phyloP scores from a whole-genome alignment of 2,888 invertebrate species.

The Harpalus rubripes region DNA sequence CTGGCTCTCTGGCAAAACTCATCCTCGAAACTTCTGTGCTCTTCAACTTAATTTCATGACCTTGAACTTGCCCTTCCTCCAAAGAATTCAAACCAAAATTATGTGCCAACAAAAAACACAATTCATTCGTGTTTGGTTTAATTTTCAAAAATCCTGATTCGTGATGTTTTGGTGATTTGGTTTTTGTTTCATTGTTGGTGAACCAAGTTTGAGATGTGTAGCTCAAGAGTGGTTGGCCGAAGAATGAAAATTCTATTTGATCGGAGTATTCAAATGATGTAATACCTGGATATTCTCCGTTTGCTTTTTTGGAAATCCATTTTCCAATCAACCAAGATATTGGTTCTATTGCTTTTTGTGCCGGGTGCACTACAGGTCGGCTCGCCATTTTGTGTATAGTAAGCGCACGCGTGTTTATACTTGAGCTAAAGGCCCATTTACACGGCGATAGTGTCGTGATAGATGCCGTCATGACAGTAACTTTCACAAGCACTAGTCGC shows the following conservation, averaged over 20 bases:
- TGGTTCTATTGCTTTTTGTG: conserved; percentile 78
- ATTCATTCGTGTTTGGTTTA: conserved; percentile 79
- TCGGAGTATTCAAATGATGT: conserved; percentile 81
- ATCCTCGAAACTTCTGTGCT: conserved; percentile 78
- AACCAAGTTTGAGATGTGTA: conserved; percentile 80
- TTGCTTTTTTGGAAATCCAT: conserved; percentile 80
- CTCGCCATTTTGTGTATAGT: neutral
- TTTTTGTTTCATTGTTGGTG: conserved; percentile 74
- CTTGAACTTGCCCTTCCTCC: conserved; percentile 79
- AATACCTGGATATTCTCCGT: conserved; percentile 81
- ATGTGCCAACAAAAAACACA: conserved; percentile 81
- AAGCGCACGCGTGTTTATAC: conserved; percentile 73
- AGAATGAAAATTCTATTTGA: conserved; percentile 79
- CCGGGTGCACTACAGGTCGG: neutral
- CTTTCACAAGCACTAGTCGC: too few species aligned
- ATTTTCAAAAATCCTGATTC: conserved; percentile 82
- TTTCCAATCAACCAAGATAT: conserved; percentile 81
- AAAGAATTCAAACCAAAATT: conserved; percentile 82
- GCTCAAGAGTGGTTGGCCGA: conserved; percentile 83
- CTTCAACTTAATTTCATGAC: conserved; percentile 76
- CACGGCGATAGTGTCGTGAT: too few species aligned
- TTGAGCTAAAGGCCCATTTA: too few species aligned
- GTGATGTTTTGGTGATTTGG: conserved; percentile 79
- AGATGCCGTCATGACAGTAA: too few species aligned
- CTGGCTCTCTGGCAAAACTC: conserved; percentile 79